Evolutionary conservation across 1,140 invertebrate species (phyloP).

Genomic region (Zaprionus gabonicus): DNA sequence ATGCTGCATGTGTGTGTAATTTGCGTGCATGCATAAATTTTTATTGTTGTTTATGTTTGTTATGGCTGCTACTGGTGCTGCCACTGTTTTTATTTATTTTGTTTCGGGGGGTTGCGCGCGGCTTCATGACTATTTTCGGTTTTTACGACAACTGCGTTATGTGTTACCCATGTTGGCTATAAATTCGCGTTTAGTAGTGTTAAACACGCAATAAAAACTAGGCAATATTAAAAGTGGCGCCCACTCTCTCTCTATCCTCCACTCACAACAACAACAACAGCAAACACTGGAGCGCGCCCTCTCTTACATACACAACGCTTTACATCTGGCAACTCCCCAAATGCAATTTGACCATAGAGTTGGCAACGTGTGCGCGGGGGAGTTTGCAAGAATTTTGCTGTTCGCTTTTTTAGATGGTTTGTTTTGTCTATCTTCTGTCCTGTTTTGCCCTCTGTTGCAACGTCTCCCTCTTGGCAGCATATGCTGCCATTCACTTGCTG

Average conservation of each 20-base stretch:
- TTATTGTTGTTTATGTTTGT: conserved; percentile 76
- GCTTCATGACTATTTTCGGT: conserved; percentile 72
- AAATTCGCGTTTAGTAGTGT: conserved; percentile 77
- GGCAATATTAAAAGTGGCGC: conserved; percentile 48
- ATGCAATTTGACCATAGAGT: conserved; percentile 43
- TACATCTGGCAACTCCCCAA: conserved; percentile 47
- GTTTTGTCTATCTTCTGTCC: conserved; percentile 5
- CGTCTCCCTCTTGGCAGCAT: conserved; percentile 7
- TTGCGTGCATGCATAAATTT: conserved; percentile 67
- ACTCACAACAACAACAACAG: neutral
- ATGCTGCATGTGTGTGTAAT: conserved; percentile 54
- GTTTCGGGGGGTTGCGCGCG: conserved; percentile 35
- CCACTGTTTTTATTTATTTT: conserved; percentile 33
- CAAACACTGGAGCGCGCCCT: neutral
- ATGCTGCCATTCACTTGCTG: conserved; percentile 53
- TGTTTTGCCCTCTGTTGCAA: neutral
- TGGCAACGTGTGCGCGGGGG: conserved; percentile 27
- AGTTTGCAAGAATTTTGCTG: conserved; percentile 19
- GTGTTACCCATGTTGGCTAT: conserved; percentile 78
- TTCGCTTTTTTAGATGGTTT: neutral
- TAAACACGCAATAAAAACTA: conserved; percentile 77
- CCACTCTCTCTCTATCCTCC: conserved; percentile 6
- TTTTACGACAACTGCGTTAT: conserved; percentile 78
- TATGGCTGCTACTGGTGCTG: conserved; percentile 28
- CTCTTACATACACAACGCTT: neutral